Base-by-base conservation (phyloP, 2,888 invertebrate species). In the Linyphia triangularis region DNA sequence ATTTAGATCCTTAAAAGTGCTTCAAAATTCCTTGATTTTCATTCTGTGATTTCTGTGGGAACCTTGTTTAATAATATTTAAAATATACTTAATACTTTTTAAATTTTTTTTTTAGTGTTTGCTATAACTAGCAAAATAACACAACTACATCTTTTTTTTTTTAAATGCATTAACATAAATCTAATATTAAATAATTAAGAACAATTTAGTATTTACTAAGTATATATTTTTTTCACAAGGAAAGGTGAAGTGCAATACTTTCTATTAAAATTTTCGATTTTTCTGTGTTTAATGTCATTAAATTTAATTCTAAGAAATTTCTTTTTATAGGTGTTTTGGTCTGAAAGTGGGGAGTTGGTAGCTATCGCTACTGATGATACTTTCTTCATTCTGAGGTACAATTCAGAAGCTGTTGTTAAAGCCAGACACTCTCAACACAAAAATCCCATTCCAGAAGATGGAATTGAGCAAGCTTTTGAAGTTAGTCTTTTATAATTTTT, bases 381-480 rank as follows among this genome's bases (percentile, higher is more conserved):
- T 30, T 99, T 98, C 93, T 99, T 96, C 93, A 96, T 99, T 90
- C 94, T 99, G 26, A 96, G 96, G 91, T 99, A 97, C 92, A 96
- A 96, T 92, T 94, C 96, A 0, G 96, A 96, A 10, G 96, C 96
- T 72, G 96, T 99, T n/a, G 94, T 95, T 2, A 92, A 92, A 78
- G 96, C 97, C 0, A 93, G 95, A 24, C 97, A 97, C 51, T 51
- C 51, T 13, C 96, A 96, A 91, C 95, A 95, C 57, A 95, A 96
- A 91, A 95, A 96, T 91, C 95, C 95, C 22, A 93, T 96, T 61
- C 95, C 96, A 3, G 97, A 98, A 91, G 98, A 99, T 93, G 98
- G 97, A 4, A 96, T 99, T 43, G 99, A 99, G 92, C 96, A 97
- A 91, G 98, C 99, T 0, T 99, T 99, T 93, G 97, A 98, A 93